phyloP scores from a whole-genome alignment of 1,140 invertebrate species.

The Drosophila asahinai region DNA sequence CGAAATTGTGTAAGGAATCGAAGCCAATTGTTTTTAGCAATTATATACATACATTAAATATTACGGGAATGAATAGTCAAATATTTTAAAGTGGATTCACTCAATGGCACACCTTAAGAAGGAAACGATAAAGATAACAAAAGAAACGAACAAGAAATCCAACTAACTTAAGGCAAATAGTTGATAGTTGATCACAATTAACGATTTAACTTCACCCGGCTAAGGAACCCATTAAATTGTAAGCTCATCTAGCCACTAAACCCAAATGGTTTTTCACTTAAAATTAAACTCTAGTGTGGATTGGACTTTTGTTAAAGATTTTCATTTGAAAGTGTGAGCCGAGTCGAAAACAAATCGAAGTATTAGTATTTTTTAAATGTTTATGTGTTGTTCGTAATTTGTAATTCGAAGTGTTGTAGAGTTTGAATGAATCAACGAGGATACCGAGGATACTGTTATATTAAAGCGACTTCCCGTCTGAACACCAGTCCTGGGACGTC shows the following conservation, averaged over 20 bases:
- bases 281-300: slow-evolving; percentile 31
- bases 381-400: slow-evolving; percentile 64
- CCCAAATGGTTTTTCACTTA: slow-evolving; percentile 36
- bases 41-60: slow-evolving; percentile 65
- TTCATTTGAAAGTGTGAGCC: slow-evolving; percentile 37
- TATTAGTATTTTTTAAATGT: slow-evolving; percentile 58
- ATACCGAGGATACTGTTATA: slow-evolving; percentile 51
- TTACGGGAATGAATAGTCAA: slow-evolving; percentile 41
- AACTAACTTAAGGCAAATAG: slow-evolving; percentile 50
- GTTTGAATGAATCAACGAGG: slow-evolving; percentile 38
- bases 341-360: slow-evolving; percentile 32
- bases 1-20: slow-evolving; percentile 56
- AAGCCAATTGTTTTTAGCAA: slow-evolving; percentile 84
- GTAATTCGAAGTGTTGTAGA: slow-evolving; percentile 53
- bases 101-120: slow-evolving; percentile 49
- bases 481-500: slow-evolving; percentile 3
- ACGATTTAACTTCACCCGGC: slow-evolving; percentile 44
- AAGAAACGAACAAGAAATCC: slow-evolving; percentile 25
- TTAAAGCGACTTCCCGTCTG: slow-evolving; percentile 29
- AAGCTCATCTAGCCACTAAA: slow-evolving; percentile 68
- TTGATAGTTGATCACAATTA: slow-evolving; percentile 49
- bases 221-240: slow-evolving; percentile 51
- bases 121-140: slow-evolving; percentile 19
- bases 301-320: slow-evolving; percentile 41
- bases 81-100: slow-evolving; percentile 59